Evolutionary conservation across 1,140 invertebrate species (phyloP), one percentile per base, ranked within the genome.

Genomic region (Drosophila yakuba): DNA sequence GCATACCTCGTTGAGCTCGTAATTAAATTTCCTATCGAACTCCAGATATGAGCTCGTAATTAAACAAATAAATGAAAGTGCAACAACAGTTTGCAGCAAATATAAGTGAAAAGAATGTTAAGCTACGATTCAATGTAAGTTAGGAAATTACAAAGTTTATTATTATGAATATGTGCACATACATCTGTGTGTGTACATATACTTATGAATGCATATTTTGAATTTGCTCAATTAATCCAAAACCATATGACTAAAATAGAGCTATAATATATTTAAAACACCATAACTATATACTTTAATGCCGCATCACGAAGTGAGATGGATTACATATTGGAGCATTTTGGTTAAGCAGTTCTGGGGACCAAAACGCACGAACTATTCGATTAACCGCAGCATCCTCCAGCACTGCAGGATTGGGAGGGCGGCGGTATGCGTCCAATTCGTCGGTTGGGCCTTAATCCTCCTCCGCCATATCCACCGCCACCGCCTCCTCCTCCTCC

Each of bases 351-450:
- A 36, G 3, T 2, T 25, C 8, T 41, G 32, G 39, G 60, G 44
- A 47, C 63, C 61, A 39, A 48, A 56, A 59, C 45, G 38, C 56
- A 36, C 35, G 3, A 7, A 6, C 1, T 25, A 23, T 17, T 5
- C 3, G 35, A 3, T 43, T 35, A 32, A 15, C 79, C 79, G 45
- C 83, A 86, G 74, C 83, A 85, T 23, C 84, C 64, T 3, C 64
- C 80, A 3, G 80, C 47, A 41, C 45, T 60, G 57, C 71, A 72
- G 5, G 51, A 54, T 32, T 77, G 63, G 8, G 54, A 41, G 12
- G 50, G 64, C 23, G 60, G 85, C 35, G 60, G 85, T 28, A 89
- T 84, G 7, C 84, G 80, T 4, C 84, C 84, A 61, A 89, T 89
- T 15, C 84, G 64, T 3, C 69, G 61, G 17, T 89, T 89, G 6